These are phyloP conservation scores for Saccostrea echinata DNA, from an alignment of 1,140 invertebrate species.

Conservation along the genomic window DNA sequence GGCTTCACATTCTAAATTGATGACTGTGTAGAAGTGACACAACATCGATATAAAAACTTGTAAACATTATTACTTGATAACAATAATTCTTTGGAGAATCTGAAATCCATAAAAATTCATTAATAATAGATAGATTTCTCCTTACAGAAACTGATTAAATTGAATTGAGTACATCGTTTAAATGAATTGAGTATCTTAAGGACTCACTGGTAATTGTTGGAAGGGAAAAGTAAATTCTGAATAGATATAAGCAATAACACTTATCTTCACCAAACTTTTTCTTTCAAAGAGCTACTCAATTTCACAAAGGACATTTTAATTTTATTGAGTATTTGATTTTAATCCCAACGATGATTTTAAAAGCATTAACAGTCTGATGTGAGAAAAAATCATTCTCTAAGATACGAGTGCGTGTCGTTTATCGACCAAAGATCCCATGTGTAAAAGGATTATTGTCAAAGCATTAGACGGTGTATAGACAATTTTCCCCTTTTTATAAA, in stretches of 20 bases:
- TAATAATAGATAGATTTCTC: neutral
- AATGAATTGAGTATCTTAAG: constrained; percentile 13
- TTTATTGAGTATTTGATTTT: constrained; percentile 3
- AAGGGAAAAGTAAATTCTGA: neutral
- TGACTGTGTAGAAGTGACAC: neutral
- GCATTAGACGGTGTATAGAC: neutral
- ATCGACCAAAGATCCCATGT: neutral
- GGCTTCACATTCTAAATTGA: neutral
- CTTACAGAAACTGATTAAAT: neutral
- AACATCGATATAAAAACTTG: neutral
- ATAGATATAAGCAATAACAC: neutral
- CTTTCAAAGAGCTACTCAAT: neutral
- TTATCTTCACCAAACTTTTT: neutral
- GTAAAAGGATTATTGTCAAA: neutral
- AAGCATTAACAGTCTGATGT: neutral
- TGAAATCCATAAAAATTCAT: neutral
- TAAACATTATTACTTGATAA: neutral
- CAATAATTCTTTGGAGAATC: constrained; percentile 7
- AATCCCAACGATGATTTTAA: neutral
- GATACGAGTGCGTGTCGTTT: neutral
- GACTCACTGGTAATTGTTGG: neutral
- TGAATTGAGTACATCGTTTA: neutral
- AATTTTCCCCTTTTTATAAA: neutral
- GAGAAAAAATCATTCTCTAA: neutral
- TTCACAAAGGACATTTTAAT: neutral